Base-by-base conservation (phyloP, 2,113 vertebrate genomes). In the Rhinopomastus cyanomelas region DNA sequence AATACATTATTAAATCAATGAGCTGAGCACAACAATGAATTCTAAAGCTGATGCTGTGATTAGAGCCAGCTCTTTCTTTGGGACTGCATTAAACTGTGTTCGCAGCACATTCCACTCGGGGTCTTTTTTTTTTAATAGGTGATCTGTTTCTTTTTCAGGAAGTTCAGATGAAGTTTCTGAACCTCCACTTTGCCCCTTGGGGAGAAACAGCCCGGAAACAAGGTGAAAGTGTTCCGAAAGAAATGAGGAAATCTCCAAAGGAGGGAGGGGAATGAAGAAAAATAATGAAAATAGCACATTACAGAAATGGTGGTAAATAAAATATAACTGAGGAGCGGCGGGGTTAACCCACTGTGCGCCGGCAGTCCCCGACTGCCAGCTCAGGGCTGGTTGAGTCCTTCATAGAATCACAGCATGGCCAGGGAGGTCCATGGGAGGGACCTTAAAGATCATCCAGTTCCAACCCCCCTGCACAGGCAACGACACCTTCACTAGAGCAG, bases 101-200 rank as follows among this genome's bases (percentile, higher is more conserved):
- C 85, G 59, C 81, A 93, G 86, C 59, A 89, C 81, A 86, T 93
- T 94, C 82, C 89, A 79, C 67, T 79, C 90, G 75, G 14, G 49
- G 39, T 11, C 68, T 37, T 34, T 34, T n/a, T 30, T 92, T 80
- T 94, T 92, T 74, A 90, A 90, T 91, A 85, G 91, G 96, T 92
- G 91, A 93, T 95, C 94, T 96, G 94, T 90, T 96, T 96, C 94
- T 87, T 87, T 96, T 95, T 94, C 89, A 94, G 94, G 93, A 96
- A 94, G 91, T 96, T 94, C 92, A 85, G 46, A 48, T 42, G 87
- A 95, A 96, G 92, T 93, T 95, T 95, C 90, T 71, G 53, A 95
- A 85, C 78, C 86, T 94, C 76, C 75, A 87, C 72, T 83, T 90
- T 46, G 30, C n/a, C 21, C 89, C 78, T 1, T 65, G 37, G 86